These are phyloP conservation scores for Portevinia maculata DNA, from an alignment of 2,888 invertebrate genomes.

Conservation along the genomic window DNA sequence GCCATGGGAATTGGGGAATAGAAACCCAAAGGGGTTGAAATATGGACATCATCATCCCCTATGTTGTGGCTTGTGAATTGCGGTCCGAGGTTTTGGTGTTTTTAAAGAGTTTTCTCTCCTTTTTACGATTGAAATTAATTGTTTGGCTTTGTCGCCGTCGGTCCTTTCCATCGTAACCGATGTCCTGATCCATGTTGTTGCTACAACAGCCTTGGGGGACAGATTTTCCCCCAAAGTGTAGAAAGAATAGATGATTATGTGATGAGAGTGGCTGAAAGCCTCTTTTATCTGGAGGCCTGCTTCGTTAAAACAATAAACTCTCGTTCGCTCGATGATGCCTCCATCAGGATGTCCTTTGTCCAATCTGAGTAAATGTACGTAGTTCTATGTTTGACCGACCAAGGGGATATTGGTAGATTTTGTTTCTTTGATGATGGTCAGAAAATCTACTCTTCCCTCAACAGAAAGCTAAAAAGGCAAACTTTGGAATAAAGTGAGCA, in stretches of 20 bases:
- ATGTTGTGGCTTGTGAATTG: conserved; percentile 71
- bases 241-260: conserved; percentile 44
- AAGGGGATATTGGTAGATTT: not conserved
- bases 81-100: conserved; percentile 55
- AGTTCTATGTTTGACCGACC: conserved; percentile 14
- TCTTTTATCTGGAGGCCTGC: conserved; percentile 30
- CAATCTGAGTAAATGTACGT: conserved; percentile 33
- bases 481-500: conserved; percentile 30
- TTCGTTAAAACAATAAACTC: conserved; percentile 42
- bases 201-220: conserved; percentile 41
- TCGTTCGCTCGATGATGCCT: not conserved
- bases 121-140: conserved; percentile 73
- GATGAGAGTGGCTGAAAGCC: conserved; percentile 39
- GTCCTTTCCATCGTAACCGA: conserved; percentile 35
- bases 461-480: not conserved
- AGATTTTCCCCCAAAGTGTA: conserved; percentile 17
- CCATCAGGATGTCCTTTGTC: not conserved
- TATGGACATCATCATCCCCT: conserved; percentile 42
- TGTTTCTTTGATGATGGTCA: not conserved
- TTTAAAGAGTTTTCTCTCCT: conserved; percentile 45
- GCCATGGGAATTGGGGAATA: too few species aligned
- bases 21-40: conserved; percentile 27
- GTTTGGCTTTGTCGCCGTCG: conserved; percentile 65
- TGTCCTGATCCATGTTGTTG: conserved; percentile 29
- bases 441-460: too few species aligned